phyloP scores from a whole-genome alignment of 2,888 invertebrate species.

The Drosophila diplacantha region DNA sequence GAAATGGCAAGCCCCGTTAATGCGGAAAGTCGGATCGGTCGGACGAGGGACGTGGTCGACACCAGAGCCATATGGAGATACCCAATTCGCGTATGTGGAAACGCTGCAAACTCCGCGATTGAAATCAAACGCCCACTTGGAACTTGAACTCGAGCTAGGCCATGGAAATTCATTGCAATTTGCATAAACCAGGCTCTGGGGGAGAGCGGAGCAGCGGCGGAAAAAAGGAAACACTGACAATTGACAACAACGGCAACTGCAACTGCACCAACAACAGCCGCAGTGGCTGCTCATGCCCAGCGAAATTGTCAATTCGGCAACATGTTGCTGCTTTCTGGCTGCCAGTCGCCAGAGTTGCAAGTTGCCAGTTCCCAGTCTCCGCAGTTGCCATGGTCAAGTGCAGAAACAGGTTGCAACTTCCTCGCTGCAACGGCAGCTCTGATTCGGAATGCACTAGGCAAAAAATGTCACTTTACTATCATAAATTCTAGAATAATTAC shows the following conservation, averaged over 20 bases:
- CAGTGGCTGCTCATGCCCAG: constrained; percentile 46
- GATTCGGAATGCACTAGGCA: constrained; percentile 15
- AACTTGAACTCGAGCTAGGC: constrained; percentile 55
- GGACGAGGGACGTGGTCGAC: constrained; percentile 39
- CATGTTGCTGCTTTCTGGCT: constrained; percentile 61
- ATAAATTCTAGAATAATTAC: background rate
- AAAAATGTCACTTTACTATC: background rate
- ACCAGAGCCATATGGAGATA: constrained; percentile 37
- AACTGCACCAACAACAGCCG: constrained; percentile 35
- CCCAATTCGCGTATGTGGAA: constrained; percentile 54
- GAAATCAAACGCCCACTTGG: constrained; percentile 73
- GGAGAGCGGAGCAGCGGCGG: constrained; percentile 27
- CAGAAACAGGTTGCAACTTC: constrained; percentile 68
- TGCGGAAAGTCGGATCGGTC: constrained; percentile 38
- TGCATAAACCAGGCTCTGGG: constrained; percentile 63
- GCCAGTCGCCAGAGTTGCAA: constrained; percentile 2
- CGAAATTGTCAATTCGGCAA: constrained; percentile 73
- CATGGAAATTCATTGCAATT: constrained; percentile 58
- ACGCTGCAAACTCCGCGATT: constrained; percentile 59
- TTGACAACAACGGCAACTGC: constrained; percentile 64
- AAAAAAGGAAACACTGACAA: constrained; percentile 52
- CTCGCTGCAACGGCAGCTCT: constrained; percentile 43
- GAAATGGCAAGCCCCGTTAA: constrained; percentile 72
- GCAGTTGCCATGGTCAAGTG: constrained; percentile 72
- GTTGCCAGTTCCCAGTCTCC: constrained; percentile 4